Base-by-base conservation (phyloP, 2,113 vertebrate genomes). In the Tamias sibiricus region DNA sequence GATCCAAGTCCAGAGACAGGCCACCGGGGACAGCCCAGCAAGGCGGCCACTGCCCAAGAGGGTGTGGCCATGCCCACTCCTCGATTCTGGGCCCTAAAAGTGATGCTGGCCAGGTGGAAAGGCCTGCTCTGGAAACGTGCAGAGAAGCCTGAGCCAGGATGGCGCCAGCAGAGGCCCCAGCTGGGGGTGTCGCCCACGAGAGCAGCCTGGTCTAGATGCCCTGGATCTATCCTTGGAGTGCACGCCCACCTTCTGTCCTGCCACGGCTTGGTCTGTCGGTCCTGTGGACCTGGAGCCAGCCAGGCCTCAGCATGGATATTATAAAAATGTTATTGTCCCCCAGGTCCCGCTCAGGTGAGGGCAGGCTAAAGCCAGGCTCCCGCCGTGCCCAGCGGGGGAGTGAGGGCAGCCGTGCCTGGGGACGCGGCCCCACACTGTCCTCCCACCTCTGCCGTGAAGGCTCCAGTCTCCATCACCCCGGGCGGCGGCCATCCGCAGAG, bases 61-160 rank as follows among this genome's bases (percentile, higher is more conserved):
- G n/a, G 44, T 0, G 0, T 6, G 8, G 30, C 52, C n/a, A 16
- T 0, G 0, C 2, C 2, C 37, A 2, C 47, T n/a, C n/a, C 4
- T 5, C 12, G 12, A 22, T 0, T 3, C 0, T 0, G 6, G 6
- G 30, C n/a, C 1, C 4, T 10, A 0, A 9, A 8, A 30, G 26
- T 2, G 40, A 9, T 19, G 66, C 37, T 2, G 28, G 47, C 52
- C 9, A 40, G 40, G 37, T 16, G 11, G 1, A 9, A 19, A 57
- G 64, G 16, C 8, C 26, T 2, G 6, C 6, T 44, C 19, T 52
- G 26, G 49, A 9, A 26, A 8, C 0, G 12, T 10, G 14, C 2
- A 6, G 2, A 8, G 30, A 81, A 35, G 20, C 16, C 80, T 9
- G 30, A 64, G 64, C 32, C 68, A 22, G 9, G 1, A 6, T 0